A percentile compares a stretch with the other conserved stretches of the same genome.
phyloP scores from a whole-genome alignment of 2,113 vertebrate species.

The Argyrosomus japonicus region DNA sequence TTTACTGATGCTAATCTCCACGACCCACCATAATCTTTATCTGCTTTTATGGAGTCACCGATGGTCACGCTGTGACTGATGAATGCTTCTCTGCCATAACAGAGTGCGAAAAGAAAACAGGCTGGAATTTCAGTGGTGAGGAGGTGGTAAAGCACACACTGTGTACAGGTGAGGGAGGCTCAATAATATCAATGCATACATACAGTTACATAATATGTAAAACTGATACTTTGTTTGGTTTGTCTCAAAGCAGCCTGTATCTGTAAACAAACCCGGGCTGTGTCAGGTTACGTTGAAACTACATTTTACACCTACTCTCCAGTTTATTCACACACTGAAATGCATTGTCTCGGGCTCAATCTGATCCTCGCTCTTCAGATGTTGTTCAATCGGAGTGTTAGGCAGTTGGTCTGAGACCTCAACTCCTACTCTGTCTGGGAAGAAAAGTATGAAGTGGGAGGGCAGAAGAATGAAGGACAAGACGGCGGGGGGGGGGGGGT shows the following conservation, averaged over 20 bases:
- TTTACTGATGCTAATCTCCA: conserved; percentile 2
- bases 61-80: not conserved
- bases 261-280: not conserved
- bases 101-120: not conserved
- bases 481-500: conserved; percentile 1
- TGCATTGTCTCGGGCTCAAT: not conserved
- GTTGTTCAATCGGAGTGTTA: not conserved
- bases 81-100: not conserved
- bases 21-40: not conserved
- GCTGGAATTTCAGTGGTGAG: not conserved
- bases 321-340: not conserved
- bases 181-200: not conserved
- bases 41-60: conserved; percentile 10
- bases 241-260: not conserved
- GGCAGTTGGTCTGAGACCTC: conserved; percentile 14
- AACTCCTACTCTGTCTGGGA: conserved; percentile 63
- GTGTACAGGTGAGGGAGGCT: not conserved
- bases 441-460: conserved; percentile 50
- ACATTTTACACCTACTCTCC: not conserved
- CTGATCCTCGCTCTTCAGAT: not conserved
- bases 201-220: not conserved
- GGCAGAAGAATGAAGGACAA: conserved; percentile 24
- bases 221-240: not conserved
- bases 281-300: not conserved
- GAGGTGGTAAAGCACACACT: not conserved